Evolutionary conservation across 2,113 vertebrate genomes (phyloP).

Genomic region (Agelaius tricolor): DNA sequence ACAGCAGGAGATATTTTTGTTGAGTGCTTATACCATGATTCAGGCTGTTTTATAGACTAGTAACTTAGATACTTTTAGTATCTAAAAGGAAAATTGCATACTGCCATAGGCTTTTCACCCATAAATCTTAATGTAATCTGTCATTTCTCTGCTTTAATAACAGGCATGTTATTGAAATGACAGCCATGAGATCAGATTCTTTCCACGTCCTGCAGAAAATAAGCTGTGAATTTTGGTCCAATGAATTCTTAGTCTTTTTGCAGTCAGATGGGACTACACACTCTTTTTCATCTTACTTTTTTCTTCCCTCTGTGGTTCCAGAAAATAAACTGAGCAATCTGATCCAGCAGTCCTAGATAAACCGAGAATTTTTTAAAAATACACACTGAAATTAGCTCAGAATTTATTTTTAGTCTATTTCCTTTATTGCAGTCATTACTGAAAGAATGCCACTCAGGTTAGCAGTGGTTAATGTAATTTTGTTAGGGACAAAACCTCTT

Average conservation of each 20-base stretch:
- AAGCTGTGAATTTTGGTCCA: background rate
- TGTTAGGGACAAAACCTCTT: background rate
- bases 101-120: background rate
- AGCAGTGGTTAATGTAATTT: background rate
- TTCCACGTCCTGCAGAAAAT: background rate
- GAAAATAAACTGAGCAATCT: background rate
- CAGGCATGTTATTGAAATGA: background rate
- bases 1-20: background rate
- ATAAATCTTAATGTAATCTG: background rate
- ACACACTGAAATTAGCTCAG: background rate
- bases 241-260: background rate
- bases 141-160: slow-evolving; percentile 9
- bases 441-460: background rate
- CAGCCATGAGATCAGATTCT: background rate
- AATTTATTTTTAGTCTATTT: background rate
- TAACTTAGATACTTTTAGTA: background rate
- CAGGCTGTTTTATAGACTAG: background rate
- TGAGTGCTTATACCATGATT: background rate
- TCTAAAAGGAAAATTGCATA: background rate
- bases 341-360: background rate
- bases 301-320: background rate
- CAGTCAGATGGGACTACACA: background rate
- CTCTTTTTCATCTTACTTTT: background rate
- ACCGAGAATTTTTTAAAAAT: background rate
- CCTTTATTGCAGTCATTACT: background rate